Percentiles rank a stretch among this genome's conserved stretches.
phyloP scores from a whole-genome alignment of 2,113 vertebrate species.

The Symphodus melops region DNA sequence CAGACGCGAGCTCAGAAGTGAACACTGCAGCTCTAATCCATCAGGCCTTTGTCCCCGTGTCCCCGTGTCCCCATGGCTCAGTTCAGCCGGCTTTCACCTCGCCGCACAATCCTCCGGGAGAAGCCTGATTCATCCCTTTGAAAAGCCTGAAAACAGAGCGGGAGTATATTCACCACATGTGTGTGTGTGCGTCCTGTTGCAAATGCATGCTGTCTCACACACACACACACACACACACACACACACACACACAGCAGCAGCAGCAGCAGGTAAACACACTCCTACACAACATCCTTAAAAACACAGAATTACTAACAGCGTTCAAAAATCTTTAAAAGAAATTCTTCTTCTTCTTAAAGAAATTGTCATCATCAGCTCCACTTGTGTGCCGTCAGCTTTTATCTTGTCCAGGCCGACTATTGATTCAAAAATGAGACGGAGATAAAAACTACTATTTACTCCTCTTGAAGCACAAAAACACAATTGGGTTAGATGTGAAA shows the following conservation, averaged over 20 bases:
- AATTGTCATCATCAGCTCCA: not conserved
- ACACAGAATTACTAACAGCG: not conserved
- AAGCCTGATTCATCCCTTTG: constrained; percentile 70
- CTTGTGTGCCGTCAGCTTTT: constrained; percentile 18
- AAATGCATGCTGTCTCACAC: constrained; percentile 32
- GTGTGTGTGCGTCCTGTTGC: constrained; percentile 23
- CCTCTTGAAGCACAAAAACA: constrained; percentile 6
- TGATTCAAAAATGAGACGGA: constrained; percentile 25
- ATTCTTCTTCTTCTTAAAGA: not conserved
- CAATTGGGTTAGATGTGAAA: not conserved
- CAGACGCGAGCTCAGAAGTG: constrained; percentile 60
- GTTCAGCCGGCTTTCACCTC: constrained; percentile 72
- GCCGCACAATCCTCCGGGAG: constrained; percentile 60
- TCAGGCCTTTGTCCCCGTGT: constrained; percentile 82
- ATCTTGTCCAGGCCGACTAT: constrained; percentile 13
- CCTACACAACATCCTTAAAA: constrained; percentile 17
- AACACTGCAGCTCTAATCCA: constrained; percentile 77
- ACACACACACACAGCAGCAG: constrained; percentile 34
- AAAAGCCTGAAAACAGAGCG: constrained; percentile 69
- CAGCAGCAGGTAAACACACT: constrained; percentile 24
- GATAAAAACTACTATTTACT: constrained; percentile 18
- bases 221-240: constrained; percentile 30
- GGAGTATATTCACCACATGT: constrained; percentile 49
- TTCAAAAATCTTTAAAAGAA: constrained; percentile 6
- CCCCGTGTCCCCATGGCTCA: constrained; percentile 58